These are phyloP conservation scores for Lasioglossum villosulum DNA, from an alignment of 2,888 invertebrate genomes.

Conservation along the genomic window DNA sequence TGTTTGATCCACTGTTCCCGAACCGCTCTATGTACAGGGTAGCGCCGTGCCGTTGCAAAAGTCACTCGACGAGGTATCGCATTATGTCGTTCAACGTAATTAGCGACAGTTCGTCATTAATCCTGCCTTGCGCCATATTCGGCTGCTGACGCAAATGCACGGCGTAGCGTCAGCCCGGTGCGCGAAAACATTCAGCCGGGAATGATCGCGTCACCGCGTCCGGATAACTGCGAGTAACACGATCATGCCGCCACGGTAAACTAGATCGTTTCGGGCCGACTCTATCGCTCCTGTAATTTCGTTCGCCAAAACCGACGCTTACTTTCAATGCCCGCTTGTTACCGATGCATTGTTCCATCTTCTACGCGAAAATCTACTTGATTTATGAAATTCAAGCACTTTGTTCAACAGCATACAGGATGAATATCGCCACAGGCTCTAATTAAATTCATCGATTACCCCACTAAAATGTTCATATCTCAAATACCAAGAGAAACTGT, in stretches of 20 bases:
- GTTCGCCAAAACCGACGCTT: background rate
- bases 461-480: background rate
- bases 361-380: background rate
- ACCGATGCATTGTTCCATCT: background rate
- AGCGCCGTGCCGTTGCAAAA: slow-evolving; percentile 43
- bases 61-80: slow-evolving; percentile 27
- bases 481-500: background rate
- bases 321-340: background rate
- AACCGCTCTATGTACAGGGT: background rate
- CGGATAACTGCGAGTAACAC: slow-evolving; percentile 27
- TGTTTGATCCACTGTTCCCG: background rate
- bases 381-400: background rate
- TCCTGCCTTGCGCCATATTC: slow-evolving; percentile 59
- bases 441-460: background rate
- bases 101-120: slow-evolving; percentile 72
- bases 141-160: slow-evolving; percentile 34
- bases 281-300: slow-evolving; percentile 7
- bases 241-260: background rate
- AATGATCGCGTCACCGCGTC: slow-evolving; percentile 32
- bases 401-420: too few species aligned
- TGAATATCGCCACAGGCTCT: too few species aligned
- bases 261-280: slow-evolving; percentile 19
- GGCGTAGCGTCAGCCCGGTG: slow-evolving; percentile 12
- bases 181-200: slow-evolving; percentile 39
- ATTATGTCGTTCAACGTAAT: slow-evolving; percentile 70